These are phyloP conservation scores for Porites evermanni DNA, from an alignment of 92 coral and sea anemone species.

Conservation along the genomic window DNA sequence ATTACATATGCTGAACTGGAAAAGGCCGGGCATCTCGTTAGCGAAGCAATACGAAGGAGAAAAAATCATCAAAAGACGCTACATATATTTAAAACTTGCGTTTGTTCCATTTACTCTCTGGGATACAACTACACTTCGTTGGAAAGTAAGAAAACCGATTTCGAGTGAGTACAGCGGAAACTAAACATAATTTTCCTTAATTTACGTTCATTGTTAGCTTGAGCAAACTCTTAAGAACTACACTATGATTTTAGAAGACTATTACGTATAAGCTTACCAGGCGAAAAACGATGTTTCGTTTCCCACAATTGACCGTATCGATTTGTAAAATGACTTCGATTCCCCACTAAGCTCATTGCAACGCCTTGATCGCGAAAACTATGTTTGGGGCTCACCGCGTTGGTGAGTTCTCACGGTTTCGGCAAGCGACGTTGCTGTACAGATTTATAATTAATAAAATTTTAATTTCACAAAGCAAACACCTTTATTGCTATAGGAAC, in stretches of 20 bases:
- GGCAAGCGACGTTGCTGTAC: slow-evolving; percentile 1
- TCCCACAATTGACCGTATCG: neutral
- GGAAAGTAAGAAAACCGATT: neutral
- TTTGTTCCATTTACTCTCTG: neutral
- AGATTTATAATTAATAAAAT: slow-evolving; percentile 2
- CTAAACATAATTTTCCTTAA: neutral
- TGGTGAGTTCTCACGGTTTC: slow-evolving; percentile 21
- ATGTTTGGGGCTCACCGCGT: neutral
- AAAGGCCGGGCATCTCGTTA: neutral
- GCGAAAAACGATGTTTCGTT: neutral
- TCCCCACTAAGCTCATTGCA: neutral
- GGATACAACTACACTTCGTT: neutral
- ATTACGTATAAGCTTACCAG: slow-evolving; percentile 6
- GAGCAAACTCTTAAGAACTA: neutral
- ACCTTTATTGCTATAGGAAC: slow-evolving; percentile 26
- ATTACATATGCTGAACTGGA: too few relatives aligned
- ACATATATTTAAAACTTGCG: neutral
- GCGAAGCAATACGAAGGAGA: neutral
- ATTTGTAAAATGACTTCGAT: neutral
- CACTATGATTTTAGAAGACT: neutral
- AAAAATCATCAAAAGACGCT: neutral
- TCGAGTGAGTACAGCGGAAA: neutral
- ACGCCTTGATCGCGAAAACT: neutral
- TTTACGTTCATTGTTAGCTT: slow-evolving; percentile 1
- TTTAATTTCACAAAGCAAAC: slow-evolving; percentile 9